A percentile compares a stretch with the other conserved stretches of the same genome.
Evolutionary conservation across 2,888 invertebrate genomes (phyloP).

Genomic region (Cremastinae sp.): DNA sequence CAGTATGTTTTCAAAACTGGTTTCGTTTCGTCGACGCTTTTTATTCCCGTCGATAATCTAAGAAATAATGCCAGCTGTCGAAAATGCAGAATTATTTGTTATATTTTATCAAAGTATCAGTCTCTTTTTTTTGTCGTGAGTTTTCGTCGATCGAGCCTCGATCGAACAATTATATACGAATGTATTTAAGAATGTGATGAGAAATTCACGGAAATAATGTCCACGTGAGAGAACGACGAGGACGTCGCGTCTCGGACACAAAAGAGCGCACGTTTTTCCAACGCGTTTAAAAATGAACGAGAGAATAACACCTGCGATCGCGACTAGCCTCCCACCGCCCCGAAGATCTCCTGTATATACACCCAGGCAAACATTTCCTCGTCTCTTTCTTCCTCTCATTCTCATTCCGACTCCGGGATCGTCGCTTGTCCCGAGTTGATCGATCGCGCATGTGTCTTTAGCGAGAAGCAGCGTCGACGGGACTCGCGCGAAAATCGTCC

Average conservation of each 20-base stretch:
- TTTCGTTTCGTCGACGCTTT: conserved; percentile 12
- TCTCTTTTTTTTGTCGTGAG: too few species aligned
- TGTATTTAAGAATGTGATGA: conserved; percentile 18
- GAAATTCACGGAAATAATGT: conserved; percentile 51
- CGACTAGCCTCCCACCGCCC: conserved; percentile 17
- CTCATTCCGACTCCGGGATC: too few species aligned
- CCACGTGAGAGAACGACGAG: not conserved
- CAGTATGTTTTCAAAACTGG: conserved; percentile 42
- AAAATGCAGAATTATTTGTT: not conserved
- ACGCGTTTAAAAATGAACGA: conserved; percentile 18
- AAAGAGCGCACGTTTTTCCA: conserved; percentile 41
- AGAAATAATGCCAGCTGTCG: not conserved
- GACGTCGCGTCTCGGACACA: not conserved
- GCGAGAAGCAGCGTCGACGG: too few species aligned
- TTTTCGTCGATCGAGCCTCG: too few species aligned
- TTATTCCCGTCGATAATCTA: not conserved
- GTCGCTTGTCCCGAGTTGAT: too few species aligned
- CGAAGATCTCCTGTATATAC: conserved; percentile 13
- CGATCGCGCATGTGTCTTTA: too few species aligned
- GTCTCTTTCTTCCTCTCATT: too few species aligned
- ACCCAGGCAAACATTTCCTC: conserved; percentile 4
- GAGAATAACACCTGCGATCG: conserved; percentile 39
- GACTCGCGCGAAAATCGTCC: too few species aligned
- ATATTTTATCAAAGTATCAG: too few species aligned
- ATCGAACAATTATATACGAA: too few species aligned